Conservation (phyloP, 2,888 invertebrate genomes). For the Chironomus riparius region DNA sequence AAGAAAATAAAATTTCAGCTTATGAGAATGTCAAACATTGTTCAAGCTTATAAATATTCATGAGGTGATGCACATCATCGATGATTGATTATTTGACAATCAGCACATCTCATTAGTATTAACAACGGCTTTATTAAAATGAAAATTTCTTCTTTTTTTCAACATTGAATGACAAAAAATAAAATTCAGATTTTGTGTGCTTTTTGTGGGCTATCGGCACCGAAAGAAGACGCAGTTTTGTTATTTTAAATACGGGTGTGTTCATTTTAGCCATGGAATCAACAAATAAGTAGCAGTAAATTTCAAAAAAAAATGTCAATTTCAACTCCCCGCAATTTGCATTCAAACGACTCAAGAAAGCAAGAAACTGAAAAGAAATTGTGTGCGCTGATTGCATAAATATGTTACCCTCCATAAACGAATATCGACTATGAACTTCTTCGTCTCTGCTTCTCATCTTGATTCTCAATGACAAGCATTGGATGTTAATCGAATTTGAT, state of each 20-base stretch:
- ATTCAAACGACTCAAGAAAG: not conserved
- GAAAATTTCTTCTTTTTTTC: too few species aligned
- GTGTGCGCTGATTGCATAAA: constrained; percentile 3
- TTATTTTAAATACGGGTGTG: too few species aligned
- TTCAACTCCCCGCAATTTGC: not conserved
- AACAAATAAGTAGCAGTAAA: not conserved
- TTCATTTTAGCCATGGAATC: not conserved
- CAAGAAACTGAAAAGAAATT: not conserved
- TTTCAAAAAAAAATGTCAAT: not conserved
- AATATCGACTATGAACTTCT: not conserved
- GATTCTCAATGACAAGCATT: not conserved
- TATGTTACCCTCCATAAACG: not conserved
- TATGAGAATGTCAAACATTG: too few species aligned
- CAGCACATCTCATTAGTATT: too few species aligned
- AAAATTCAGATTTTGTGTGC: not conserved
- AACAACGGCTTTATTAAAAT: too few species aligned
- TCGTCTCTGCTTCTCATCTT: not conserved
- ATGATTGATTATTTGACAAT: too few species aligned
- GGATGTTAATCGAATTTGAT: not conserved
- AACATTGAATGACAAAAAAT: not conserved
- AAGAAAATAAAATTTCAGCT: too few species aligned
- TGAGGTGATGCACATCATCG: too few species aligned
- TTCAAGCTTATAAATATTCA: too few species aligned
- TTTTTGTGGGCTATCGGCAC: too few species aligned
- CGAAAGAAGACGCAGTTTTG: too few species aligned